phyloP scores from a whole-genome alignment of 1,140 invertebrate species.

The Eulimnadia texana region DNA sequence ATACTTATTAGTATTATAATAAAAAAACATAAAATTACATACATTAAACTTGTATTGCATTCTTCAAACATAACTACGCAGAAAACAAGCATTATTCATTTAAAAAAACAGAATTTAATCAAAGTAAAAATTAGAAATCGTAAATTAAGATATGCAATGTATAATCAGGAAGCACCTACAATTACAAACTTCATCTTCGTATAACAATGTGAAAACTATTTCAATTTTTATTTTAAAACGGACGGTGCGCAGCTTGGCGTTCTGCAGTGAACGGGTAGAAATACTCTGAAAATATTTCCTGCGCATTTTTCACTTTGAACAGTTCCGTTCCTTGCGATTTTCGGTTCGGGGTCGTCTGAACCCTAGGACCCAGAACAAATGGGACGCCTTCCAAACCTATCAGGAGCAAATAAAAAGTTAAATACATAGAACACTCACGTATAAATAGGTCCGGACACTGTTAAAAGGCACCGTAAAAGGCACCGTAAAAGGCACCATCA shows the following conservation, averaged over 20 bases:
- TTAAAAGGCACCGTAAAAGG: no score
- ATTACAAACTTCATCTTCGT: no score
- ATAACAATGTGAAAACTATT: no score
- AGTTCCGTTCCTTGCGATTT: background rate
- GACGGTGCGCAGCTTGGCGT: slow-evolving; percentile 6
- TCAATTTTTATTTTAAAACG: no score
- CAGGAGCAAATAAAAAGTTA: background rate
- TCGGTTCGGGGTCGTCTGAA: background rate
- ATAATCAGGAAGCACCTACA: no score
- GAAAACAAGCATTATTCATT: background rate
- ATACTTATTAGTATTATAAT: no score
- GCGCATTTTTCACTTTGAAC: background rate
- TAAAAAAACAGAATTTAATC: background rate
- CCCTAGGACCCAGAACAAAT: background rate
- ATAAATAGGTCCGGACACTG: no score
- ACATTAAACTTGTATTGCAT: background rate
- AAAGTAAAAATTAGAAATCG: background rate
- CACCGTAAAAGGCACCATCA: no score
- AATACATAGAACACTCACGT: background rate
- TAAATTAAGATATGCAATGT: background rate
- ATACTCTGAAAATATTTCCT: slow-evolving; percentile 1
- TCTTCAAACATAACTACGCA: background rate
- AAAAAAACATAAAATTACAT: background rate
- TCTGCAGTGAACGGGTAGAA: slow-evolving; percentile 9
- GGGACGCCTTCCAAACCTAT: slow-evolving; percentile 11